Evolutionary conservation across 2,113 vertebrate genomes (phyloP).

Genomic region (Peucedramus taeniatus): DNA sequence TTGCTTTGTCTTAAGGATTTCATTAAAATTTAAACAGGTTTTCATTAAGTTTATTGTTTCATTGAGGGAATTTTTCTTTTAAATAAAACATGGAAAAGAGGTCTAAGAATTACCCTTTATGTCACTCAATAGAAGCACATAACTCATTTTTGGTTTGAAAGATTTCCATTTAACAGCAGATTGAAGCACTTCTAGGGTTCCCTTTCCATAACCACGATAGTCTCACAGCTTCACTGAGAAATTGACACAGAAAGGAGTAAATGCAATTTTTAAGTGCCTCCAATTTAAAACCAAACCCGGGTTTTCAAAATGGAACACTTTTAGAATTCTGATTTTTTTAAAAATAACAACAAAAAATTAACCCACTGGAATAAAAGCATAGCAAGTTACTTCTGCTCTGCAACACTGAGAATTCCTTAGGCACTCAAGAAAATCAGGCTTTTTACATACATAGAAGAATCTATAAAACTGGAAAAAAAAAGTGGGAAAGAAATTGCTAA

Average conservation of each 20-base stretch:
- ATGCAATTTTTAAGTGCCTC: background rate
- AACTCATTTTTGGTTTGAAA: background rate
- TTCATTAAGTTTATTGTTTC: background rate
- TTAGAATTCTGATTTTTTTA: background rate
- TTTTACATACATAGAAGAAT: background rate
- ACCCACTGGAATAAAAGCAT: background rate
- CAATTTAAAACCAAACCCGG: background rate
- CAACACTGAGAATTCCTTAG: background rate
- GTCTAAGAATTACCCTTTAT: background rate
- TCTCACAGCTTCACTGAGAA: background rate
- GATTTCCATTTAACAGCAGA: background rate
- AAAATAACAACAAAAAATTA: background rate
- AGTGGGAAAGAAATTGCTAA: background rate
- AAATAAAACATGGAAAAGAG: background rate
- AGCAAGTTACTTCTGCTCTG: background rate
- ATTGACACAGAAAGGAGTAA: rapidly evolving
- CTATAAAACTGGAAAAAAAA: background rate
- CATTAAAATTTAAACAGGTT: background rate
- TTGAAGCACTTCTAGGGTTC: background rate
- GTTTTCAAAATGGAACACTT: background rate
- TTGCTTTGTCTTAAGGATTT: background rate
- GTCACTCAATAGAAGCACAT: background rate
- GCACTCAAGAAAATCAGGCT: background rate
- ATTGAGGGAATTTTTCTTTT: background rate
- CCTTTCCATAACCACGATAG: background rate